Evolutionary conservation across 2,888 invertebrate genomes (phyloP), one percentile per base, ranked within the genome.

Genomic region (Xylota segnis): DNA sequence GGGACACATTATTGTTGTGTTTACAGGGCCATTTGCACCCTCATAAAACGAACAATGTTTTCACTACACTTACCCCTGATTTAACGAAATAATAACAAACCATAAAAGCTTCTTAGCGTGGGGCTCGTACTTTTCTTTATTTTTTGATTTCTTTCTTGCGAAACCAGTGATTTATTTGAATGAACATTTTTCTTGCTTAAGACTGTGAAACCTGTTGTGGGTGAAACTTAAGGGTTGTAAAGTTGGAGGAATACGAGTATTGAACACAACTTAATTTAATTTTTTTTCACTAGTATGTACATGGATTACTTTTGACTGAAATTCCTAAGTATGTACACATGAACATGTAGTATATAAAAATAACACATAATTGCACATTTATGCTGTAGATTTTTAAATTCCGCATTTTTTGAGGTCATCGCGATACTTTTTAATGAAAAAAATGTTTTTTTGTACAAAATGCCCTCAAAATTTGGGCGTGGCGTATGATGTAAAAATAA

Each of bases 21-120:
- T 81, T 81, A 81, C 84, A 84, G 58, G 27, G 70, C 75, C 52
- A 84, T 84, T 84, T 70, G 40, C 84, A 84, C 84, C 84, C 84
- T 45, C 75, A 71, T 84, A 81, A 84, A 79, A 58, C n/a, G 58
- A 71, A 34, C 45, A 52, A 63, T 59, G 52, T 43, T 52, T 59
- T 78, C 52, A 54, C 54, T 40, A 74, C 61, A 63, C 70, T 75
- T 81, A 71, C 71, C 63, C 70, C 59, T 70, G 81, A 81, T 84
- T 75, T 84, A 79, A 52, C 47, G 59, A 56, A 59, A 83, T 68
- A 78, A 68, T 74, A 78, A 70, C 70, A 70, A 75, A 70, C 70
- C 79, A 58, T 79, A 59, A 75, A 84, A 75, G 83, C 84, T 75
- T 32, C 58, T 81, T 75, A 79, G 23, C 43, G 27, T 52, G 40